Evolutionary conservation across 1,140 invertebrate genomes (phyloP).

Genomic region (Conopomorpha cramerella): DNA sequence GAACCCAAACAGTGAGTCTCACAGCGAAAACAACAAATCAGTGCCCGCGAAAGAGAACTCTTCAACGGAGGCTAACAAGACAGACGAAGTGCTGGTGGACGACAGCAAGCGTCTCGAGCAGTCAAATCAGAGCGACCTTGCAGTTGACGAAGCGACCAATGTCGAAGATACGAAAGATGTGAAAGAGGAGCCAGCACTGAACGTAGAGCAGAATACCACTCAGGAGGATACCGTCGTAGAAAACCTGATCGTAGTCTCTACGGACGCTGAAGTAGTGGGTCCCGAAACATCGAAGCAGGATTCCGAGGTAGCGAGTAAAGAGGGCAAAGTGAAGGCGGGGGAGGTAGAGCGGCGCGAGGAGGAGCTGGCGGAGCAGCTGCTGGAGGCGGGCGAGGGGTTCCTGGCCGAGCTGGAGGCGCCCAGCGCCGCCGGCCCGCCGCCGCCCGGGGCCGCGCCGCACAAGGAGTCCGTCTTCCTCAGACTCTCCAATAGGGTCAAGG

Average conservation of each 20-base stretch:
- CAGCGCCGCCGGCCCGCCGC: slow-evolving; percentile 44
- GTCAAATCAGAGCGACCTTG: slow-evolving; percentile 12
- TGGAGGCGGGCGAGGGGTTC: slow-evolving; percentile 46
- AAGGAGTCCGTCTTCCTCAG: slow-evolving; percentile 96
- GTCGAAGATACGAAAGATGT: slow-evolving; percentile 30
- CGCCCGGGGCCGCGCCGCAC: slow-evolving; percentile 59
- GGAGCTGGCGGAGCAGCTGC: slow-evolving; percentile 37
- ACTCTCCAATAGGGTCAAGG: slow-evolving; percentile 94
- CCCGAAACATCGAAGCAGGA: slow-evolving; percentile 17
- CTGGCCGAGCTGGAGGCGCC: slow-evolving; percentile 43
- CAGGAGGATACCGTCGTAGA: too few species aligned
- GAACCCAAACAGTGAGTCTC: slow-evolving; percentile 28
- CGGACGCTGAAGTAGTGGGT: slow-evolving; percentile 19
- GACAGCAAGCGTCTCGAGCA: slow-evolving; percentile 15
- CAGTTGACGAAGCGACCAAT: slow-evolving; percentile 17
- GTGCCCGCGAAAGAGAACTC: slow-evolving; percentile 25
- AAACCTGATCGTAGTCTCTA: too few species aligned
- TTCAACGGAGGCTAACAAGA: slow-evolving; percentile 26
- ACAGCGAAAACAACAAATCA: slow-evolving; percentile 35
- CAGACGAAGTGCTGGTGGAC: slow-evolving; percentile 19
- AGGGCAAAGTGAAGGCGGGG: slow-evolving; percentile 27
- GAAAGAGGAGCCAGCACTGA: slow-evolving; percentile 16
- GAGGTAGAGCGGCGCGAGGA: slow-evolving; percentile 36
- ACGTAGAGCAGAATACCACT: slow-evolving; percentile 10
- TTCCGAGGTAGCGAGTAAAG: slow-evolving; percentile 26